Base-by-base conservation (phyloP, 2,113 vertebrate genomes). In the Oostethus manadensis region DNA sequence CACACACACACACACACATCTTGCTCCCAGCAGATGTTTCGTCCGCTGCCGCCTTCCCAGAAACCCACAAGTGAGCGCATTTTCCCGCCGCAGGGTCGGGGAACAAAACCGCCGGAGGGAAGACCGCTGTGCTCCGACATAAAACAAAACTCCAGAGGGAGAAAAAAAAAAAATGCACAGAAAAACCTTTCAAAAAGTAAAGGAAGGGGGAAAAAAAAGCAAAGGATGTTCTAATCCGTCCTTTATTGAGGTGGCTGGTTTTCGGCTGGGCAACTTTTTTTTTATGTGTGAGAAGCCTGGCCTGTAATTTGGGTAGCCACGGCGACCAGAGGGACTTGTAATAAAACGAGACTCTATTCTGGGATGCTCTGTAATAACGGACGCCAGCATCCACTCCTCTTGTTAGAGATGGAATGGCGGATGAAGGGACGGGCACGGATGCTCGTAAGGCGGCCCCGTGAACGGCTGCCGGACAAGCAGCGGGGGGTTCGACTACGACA, bases 191-290 rank as follows among this genome's bases (percentile, higher is more conserved):
- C 74, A 88, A 87, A 87, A 87, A 82, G 86, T 76, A 80, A 82
- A 84, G 81, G 79, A 80, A 79, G 77, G 77, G 80, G n/a, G n/a
- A n/a, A n/a, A 80, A 82, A 85, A 86, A 87, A 89, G 85, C 87
- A 79, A 87, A 87, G 86, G 86, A 89, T 91, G 89, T 90, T 90
- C 88, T 92, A 91, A 92, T 91, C 84, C 86, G 81, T 87, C 89
- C 89, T 92, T 91, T 92, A 92, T 92, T 92, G 90, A 90, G 90
- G 90, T 90, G 86, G 85, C 86, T 90, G 90, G 88, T 90, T 90
- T 85, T 90, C 83, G 69, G 89, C 88, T 84, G 83, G 74, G 76
- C 85, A 88, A 90, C 82, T 92, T 91, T 89, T 85, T 92, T 90
- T 92, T 91, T 89, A 89, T 91, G 88, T 90, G 90, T 90, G 87